A percentile compares a stretch with the other conserved stretches of the same genome.
These are phyloP conservation scores for Drosophila hamatofila DNA, from an alignment of 2,888 invertebrate species.

Conservation along the genomic window DNA sequence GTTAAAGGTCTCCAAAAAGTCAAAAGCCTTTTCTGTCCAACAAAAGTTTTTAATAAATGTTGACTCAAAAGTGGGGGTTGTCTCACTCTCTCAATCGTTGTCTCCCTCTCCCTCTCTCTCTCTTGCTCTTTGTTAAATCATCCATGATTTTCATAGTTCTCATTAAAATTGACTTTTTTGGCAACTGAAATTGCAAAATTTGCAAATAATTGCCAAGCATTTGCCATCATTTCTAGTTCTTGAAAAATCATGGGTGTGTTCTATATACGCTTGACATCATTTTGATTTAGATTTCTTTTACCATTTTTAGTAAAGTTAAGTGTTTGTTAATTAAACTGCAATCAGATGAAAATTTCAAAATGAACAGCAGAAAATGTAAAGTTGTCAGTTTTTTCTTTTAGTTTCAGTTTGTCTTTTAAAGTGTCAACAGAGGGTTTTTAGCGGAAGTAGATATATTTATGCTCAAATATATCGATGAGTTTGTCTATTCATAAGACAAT, in stretches of 20 bases:
- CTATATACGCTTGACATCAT: not conserved
- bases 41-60: constrained; percentile 36
- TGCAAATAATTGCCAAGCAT: not conserved
- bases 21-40: constrained; percentile 50
- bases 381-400: not conserved
- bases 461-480: not conserved
- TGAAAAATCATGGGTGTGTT: not conserved
- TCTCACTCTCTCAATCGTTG: not conserved
- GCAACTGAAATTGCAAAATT: not conserved
- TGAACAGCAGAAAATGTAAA: fast-evolving
- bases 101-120: constrained; percentile 13
- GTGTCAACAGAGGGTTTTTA: not conserved
- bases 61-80: constrained; percentile 16
- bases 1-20: constrained; percentile 41
- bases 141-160: constrained; percentile 55
- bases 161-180: not conserved
- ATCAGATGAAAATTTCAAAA: not conserved
- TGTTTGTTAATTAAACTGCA: not conserved
- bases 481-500: no score
- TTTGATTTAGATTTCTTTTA: not conserved
- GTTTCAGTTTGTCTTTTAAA: not conserved
- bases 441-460: not conserved
- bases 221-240: not conserved
- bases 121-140: constrained; percentile 55
- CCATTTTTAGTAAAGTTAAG: not conserved